A percentile compares a stretch with the other conserved stretches of the same genome.
These are phyloP conservation scores for Melozone crissalis DNA, from an alignment of 2,113 vertebrate genomes.

Conservation along the genomic window DNA sequence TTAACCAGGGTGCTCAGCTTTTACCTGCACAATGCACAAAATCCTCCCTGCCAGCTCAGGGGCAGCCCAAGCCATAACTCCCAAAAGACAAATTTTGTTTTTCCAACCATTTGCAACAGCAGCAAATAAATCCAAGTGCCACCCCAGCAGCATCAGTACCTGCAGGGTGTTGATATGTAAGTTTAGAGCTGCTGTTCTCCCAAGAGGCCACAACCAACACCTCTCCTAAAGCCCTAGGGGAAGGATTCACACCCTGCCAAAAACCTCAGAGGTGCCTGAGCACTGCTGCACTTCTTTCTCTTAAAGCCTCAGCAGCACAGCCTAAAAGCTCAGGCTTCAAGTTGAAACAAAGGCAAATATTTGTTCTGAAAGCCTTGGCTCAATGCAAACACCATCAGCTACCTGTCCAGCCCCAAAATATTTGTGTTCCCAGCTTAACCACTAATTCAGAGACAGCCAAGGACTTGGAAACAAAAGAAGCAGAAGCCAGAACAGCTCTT, in stretches of 20 bases:
- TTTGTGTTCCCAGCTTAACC: background rate
- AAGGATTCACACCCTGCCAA: background rate
- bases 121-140: background rate
- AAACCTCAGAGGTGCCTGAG: background rate
- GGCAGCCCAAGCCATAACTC: background rate
- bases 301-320: background rate
- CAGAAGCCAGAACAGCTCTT: conserved; percentile 5
- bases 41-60: background rate
- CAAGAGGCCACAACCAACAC: background rate
- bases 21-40: background rate
- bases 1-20: background rate
- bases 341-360: background rate
- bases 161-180: background rate
- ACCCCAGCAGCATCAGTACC: rapidly evolving
- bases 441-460: background rate
- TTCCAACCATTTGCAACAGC: background rate
- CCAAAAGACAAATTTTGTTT: background rate
- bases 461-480: background rate
- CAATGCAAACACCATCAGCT: background rate
- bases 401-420: background rate
- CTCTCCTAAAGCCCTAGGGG: background rate
- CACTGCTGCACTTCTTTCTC: background rate
- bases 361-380: background rate
- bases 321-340: background rate
- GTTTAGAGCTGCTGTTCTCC: background rate